phyloP scores from a whole-genome alignment of 2,888 invertebrate species.

The Drosophila mimetica region DNA sequence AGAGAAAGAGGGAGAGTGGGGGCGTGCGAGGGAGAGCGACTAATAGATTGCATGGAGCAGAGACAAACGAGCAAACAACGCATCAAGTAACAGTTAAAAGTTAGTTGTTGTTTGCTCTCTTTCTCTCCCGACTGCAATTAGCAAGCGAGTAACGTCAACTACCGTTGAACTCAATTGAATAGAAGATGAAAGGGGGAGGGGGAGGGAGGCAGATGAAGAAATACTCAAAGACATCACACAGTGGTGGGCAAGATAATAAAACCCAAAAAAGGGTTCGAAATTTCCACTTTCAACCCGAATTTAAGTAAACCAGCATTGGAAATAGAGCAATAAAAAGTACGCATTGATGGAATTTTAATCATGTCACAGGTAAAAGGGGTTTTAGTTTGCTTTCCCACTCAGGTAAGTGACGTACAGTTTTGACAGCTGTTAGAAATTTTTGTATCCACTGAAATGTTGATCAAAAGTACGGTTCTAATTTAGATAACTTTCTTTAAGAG shows the following conservation, averaged over 20 bases:
- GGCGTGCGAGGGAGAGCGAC: slow-evolving; percentile 30
- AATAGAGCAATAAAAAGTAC: slow-evolving; percentile 15
- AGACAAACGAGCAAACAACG: slow-evolving; percentile 36
- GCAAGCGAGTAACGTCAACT: slow-evolving; percentile 30
- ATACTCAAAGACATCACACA: slow-evolving; percentile 23
- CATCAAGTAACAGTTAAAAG: slow-evolving; percentile 48
- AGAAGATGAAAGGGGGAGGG: slow-evolving; percentile 7
- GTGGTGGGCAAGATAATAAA: slow-evolving; percentile 21
- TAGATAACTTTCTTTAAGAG: background rate
- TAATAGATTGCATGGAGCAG: slow-evolving; percentile 52
- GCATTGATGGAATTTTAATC: slow-evolving; percentile 7
- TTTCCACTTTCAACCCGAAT: background rate
- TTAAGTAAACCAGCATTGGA: background rate
- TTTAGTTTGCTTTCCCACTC: slow-evolving; percentile 2
- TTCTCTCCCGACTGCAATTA: slow-evolving; percentile 30
- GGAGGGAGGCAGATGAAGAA: slow-evolving; percentile 1
- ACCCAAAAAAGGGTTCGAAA: background rate
- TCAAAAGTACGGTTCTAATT: background rate
- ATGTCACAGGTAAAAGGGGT: slow-evolving; percentile 9
- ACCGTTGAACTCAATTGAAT: slow-evolving; percentile 44
- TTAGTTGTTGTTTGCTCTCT: slow-evolving; percentile 24
- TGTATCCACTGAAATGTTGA: slow-evolving; percentile 1
- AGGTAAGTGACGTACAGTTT: slow-evolving; percentile 17
- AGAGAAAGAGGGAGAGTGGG: background rate
- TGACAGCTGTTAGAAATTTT: slow-evolving; percentile 28